Percentiles rank a stretch among this genome's conserved stretches.
Conservation (phyloP, 2,113 vertebrate genomes). For the Hystrix brachyura region DNA sequence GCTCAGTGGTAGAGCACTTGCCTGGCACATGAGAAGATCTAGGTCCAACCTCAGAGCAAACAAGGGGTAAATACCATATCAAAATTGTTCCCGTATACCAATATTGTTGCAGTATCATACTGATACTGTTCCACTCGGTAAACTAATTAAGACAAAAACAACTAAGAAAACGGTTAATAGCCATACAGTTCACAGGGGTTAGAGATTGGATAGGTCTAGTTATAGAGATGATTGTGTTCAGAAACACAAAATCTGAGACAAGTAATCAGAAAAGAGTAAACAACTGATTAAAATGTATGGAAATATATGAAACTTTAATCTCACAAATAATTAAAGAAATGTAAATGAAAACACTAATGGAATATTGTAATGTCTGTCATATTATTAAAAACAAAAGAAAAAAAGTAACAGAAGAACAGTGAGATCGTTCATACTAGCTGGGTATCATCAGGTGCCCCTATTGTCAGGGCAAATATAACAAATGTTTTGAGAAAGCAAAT, state of each 20-base stretch:
- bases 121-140: background rate
- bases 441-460: background rate
- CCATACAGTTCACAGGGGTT: background rate
- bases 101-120: background rate
- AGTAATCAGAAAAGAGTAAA: background rate
- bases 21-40: background rate
- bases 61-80: background rate
- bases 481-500: background rate
- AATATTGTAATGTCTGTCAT: background rate
- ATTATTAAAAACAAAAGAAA: background rate
- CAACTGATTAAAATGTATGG: background rate
- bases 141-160: background rate
- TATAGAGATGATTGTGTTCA: background rate
- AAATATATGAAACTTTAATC: background rate
- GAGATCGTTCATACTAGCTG: background rate
- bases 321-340: conserved; percentile 9
- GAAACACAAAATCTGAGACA: background rate
- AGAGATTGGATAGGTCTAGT: background rate
- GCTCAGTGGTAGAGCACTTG: background rate
- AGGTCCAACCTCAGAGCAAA: background rate
- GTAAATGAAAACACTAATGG: background rate
- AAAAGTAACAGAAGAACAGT: background rate
- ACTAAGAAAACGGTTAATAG: background rate
- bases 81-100: background rate
- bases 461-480: no score